Evolutionary conservation across 1,140 invertebrate species (phyloP).

Genomic region (Zaprionus camerounensis): DNA sequence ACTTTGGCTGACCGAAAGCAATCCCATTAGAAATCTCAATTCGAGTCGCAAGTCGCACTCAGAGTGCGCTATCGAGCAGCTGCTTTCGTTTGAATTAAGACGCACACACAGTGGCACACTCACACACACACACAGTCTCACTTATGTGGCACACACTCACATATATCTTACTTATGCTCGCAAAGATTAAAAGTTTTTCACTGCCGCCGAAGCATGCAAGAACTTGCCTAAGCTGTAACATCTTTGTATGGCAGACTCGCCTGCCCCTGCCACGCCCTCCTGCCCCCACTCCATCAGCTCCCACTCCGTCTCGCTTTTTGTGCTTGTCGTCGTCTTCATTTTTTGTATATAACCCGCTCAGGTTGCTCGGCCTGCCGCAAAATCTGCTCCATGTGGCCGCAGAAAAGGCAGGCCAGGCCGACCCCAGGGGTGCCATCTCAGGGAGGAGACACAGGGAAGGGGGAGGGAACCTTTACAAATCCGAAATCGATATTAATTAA

Average conservation of each 20-base stretch:
- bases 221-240: constrained; percentile 81
- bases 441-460: neutral
- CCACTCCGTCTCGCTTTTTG: constrained; percentile 43
- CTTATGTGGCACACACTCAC: constrained; percentile 51
- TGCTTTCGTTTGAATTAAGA: constrained; percentile 69
- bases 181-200: constrained; percentile 82
- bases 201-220: constrained; percentile 61
- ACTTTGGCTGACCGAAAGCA: constrained; percentile 65
- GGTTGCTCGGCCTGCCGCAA: constrained; percentile 58
- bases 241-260: constrained; percentile 59
- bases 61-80: constrained; percentile 67
- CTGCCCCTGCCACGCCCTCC: neutral
- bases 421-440: constrained; percentile 22
- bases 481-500: constrained; percentile 81
- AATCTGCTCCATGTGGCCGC: constrained; percentile 32
- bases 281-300: neutral
- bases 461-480: constrained; percentile 79
- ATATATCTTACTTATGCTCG: constrained; percentile 81
- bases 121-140: neutral
- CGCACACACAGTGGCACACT: constrained; percentile 27
- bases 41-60: constrained; percentile 41
- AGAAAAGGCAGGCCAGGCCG: constrained; percentile 21
- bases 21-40: constrained; percentile 81
- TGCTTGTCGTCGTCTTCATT: constrained; percentile 35
- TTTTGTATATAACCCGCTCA: constrained; percentile 64